These are phyloP conservation scores for Azemiops feae DNA, from an alignment of 2,113 vertebrate species.

Conservation along the genomic window DNA sequence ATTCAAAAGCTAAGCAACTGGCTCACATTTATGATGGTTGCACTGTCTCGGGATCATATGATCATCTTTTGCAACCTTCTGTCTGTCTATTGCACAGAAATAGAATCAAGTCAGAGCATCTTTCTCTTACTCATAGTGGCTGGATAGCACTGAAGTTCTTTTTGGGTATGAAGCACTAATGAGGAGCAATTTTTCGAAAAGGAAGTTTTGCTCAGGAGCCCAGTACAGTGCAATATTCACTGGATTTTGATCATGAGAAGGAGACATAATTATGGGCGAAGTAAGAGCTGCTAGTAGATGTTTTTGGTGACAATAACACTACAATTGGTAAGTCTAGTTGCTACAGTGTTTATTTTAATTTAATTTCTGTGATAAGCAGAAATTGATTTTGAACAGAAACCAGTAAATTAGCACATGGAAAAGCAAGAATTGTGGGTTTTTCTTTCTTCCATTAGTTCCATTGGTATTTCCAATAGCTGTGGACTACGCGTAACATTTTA, in stretches of 20 bases:
- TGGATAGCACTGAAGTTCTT: neutral
- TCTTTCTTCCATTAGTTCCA: neutral
- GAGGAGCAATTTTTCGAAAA: neutral
- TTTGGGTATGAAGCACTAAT: neutral
- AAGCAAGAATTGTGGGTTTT: neutral
- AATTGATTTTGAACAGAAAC: neutral
- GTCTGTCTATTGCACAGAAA: neutral
- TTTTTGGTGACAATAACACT: neutral
- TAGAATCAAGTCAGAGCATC: neutral
- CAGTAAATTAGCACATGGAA: neutral
- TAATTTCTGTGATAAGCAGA: neutral
- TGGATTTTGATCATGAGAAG: neutral
- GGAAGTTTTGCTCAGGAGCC: neutral
- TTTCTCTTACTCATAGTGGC: neutral
- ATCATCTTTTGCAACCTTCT: neutral
- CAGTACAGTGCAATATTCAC: neutral
- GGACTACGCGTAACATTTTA: neutral
- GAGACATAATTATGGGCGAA: neutral
- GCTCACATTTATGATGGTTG: neutral
- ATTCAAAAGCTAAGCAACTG: neutral
- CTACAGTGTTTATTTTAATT: neutral
- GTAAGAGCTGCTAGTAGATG: neutral
- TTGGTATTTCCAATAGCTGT: neutral
- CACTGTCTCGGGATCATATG: neutral
- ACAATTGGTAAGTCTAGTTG: neutral